phyloP scores from a whole-genome alignment of 2,888 invertebrate species.

The Drosophila prostipennis region DNA sequence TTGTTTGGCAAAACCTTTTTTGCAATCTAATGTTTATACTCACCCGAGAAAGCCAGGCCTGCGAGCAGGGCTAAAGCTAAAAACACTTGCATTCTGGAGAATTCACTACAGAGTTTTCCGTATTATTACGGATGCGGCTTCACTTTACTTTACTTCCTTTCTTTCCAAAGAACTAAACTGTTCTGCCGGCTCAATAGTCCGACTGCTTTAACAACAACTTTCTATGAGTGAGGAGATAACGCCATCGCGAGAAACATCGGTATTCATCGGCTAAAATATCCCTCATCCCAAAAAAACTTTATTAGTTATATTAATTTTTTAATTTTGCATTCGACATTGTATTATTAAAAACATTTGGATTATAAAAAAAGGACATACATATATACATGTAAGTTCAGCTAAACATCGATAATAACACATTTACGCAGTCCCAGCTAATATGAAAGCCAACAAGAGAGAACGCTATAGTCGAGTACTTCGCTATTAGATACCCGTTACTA shows the following conservation, averaged over 20 bases:
- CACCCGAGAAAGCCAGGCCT: conserved; percentile 56
- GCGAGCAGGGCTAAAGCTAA: conserved; percentile 51
- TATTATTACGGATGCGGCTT: conserved; percentile 2
- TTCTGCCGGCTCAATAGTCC: conserved; percentile 27
- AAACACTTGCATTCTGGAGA: conserved; percentile 54
- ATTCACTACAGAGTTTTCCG: conserved; percentile 2
- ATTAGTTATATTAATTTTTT: conserved; percentile 4
- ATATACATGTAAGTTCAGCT: too few relatives aligned
- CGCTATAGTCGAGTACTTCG: too few relatives aligned
- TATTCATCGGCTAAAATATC: conserved; percentile 12
- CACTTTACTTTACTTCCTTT: not conserved
- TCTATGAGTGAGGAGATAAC: conserved; percentile 1
- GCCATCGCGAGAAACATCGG: not conserved
- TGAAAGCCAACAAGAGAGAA: too few relatives aligned
- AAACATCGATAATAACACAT: too few relatives aligned
- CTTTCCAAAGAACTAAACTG: conserved; percentile 19
- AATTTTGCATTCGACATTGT: too few relatives aligned
- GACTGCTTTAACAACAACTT: conserved; percentile 17
- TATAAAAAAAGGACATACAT: too few relatives aligned
- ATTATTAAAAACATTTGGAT: too few relatives aligned
- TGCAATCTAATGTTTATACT: conserved; percentile 26
- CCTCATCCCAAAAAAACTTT: not conserved
- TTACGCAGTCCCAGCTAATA: too few relatives aligned
- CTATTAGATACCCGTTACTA: too few relatives aligned
- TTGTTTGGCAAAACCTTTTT: conserved; percentile 17